These are phyloP conservation scores for Nezara viridula DNA, from an alignment of 2,888 invertebrate species.

Conservation along the genomic window DNA sequence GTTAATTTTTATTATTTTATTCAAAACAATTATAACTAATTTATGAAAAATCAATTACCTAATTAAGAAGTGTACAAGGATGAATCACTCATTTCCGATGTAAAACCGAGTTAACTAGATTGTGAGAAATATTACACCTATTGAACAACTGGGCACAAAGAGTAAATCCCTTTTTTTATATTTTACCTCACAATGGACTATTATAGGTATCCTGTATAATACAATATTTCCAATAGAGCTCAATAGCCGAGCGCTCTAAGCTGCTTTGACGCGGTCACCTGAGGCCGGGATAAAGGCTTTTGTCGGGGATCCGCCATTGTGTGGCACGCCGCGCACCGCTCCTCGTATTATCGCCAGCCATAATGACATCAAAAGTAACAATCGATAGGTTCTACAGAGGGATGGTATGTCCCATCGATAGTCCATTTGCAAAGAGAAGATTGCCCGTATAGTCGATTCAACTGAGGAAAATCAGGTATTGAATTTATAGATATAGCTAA, in stretches of 20 bases:
- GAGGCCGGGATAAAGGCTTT: constrained; percentile 41
- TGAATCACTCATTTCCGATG: neutral
- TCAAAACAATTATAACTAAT: too few species aligned
- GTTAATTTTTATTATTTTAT: too few species aligned
- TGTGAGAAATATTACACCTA: neutral
- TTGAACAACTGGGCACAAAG: neutral
- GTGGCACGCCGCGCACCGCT: constrained; percentile 40
- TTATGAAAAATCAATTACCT: too few species aligned
- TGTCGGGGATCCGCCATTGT: neutral
- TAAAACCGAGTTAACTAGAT: neutral
- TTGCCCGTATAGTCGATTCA: neutral
- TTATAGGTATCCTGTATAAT: constrained; percentile 1
- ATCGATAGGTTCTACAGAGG: neutral
- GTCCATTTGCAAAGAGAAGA: neutral
- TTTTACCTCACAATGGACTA: neutral
- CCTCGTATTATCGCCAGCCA: neutral
- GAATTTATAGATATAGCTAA: too few species aligned
- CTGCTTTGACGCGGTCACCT: constrained; percentile 36
- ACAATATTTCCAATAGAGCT: constrained; percentile 41
- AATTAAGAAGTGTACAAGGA: too few species aligned
- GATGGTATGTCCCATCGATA: neutral
- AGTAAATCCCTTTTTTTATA: neutral
- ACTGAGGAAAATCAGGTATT: too few species aligned
- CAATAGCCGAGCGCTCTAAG: neutral
- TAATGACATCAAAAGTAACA: constrained; percentile 49